Percentiles rank a stretch among this genome's conserved stretches.
phyloP scores from a whole-genome alignment of 2,113 vertebrate genomes.

The Panthera tigris region DNA sequence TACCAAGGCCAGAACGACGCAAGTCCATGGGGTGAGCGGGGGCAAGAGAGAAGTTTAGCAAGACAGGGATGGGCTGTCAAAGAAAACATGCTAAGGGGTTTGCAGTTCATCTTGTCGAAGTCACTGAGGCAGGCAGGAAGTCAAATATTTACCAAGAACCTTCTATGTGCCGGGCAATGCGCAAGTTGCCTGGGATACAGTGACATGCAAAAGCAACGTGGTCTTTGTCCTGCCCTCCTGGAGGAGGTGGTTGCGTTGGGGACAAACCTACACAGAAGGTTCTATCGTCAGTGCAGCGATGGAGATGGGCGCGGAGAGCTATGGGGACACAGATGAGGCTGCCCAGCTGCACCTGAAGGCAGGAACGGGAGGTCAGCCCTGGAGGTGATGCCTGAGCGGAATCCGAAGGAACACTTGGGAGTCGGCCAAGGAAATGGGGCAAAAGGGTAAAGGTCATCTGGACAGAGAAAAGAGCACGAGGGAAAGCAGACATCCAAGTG shows the following conservation, averaged over 20 bases:
- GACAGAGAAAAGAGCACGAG: neutral
- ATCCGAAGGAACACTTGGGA: neutral
- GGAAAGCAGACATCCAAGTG: neutral
- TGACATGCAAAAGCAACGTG: neutral
- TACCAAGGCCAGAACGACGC: neutral
- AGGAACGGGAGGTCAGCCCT: neutral
- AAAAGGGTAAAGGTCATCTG: neutral
- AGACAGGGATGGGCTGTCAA: neutral
- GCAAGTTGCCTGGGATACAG: neutral
- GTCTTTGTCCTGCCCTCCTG: neutral
- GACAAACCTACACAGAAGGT: neutral
- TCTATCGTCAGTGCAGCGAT: neutral
- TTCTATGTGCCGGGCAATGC: no score
- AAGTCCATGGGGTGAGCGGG: neutral
- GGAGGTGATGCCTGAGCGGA: neutral
- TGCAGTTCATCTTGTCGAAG: neutral
- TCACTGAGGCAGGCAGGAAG: neutral
- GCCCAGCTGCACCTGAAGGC: neutral
- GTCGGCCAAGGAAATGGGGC: neutral
- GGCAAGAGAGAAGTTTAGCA: neutral
- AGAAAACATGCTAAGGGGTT: neutral
- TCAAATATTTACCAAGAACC: neutral
- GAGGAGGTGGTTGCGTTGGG: neutral
- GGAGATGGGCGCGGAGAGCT: accelerated
- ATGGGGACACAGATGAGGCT: neutral